These are phyloP conservation scores for Emberiza fucata DNA, from an alignment of 2,113 vertebrate species.

Conservation along the genomic window DNA sequence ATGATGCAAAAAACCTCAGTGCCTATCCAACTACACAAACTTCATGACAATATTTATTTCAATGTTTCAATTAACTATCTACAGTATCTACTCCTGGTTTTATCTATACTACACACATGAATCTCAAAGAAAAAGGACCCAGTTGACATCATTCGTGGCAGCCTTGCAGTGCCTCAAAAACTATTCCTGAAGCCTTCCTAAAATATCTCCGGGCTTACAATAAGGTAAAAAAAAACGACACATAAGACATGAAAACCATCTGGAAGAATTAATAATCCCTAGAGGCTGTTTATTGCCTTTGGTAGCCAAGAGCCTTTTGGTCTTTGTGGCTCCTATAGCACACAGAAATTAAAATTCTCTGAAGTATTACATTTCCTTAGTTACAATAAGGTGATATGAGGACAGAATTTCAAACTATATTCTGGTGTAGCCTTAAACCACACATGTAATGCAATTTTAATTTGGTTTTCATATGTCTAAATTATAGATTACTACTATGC, in stretches of 20 bases:
- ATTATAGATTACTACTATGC: slow-evolving; percentile 47
- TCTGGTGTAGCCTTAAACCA: slow-evolving; percentile 40
- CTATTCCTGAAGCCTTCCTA: neutral
- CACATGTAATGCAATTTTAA: slow-evolving; percentile 58
- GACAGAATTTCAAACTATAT: slow-evolving; percentile 38
- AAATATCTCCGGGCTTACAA: neutral
- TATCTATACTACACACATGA: neutral
- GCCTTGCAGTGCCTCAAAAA: neutral
- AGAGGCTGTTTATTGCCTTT: neutral
- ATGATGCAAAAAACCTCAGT: neutral
- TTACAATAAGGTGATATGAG: slow-evolving; percentile 40
- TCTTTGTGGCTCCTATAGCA: neutral
- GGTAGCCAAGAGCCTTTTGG: neutral
- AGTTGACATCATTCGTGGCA: neutral
- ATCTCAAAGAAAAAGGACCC: neutral
- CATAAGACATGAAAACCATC: neutral
- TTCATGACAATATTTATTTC: neutral
- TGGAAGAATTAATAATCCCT: neutral
- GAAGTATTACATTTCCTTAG: neutral
- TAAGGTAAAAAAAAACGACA: neutral
- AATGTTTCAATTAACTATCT: neutral
- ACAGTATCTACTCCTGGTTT: neutral
- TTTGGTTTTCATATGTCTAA: slow-evolving; percentile 25
- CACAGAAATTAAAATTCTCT: neutral
- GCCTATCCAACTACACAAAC: neutral